Evolutionary conservation across 2,797 vertebrate genomes (phyloP).

Genomic region (Spatula clypeata): DNA sequence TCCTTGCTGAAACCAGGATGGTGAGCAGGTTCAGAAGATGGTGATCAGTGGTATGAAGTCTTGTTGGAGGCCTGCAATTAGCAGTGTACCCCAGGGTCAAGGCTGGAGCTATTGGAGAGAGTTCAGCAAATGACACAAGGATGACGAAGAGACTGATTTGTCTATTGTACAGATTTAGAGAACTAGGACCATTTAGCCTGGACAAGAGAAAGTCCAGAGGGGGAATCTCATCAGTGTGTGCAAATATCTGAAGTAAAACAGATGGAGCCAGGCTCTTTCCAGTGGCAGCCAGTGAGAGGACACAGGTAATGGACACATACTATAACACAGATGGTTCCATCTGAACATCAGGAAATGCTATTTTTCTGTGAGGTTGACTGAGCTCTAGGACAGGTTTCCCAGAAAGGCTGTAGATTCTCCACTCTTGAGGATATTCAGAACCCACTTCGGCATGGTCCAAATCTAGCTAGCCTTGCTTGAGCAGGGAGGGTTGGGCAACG

Average conservation of each 20-base stretch:
- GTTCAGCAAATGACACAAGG: not conserved
- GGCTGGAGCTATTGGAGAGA: not conserved
- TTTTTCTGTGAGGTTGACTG: not conserved
- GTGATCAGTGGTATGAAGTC: not conserved
- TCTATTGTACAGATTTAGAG: not conserved
- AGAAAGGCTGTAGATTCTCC: not conserved
- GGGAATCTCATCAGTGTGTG: not conserved
- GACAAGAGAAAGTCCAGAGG: not conserved
- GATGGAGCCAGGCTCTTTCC: not conserved
- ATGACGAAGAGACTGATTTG: not conserved
- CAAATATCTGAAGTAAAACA: not conserved
- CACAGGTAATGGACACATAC: not conserved
- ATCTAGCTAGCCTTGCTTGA: not conserved
- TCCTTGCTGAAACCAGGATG: too few relatives aligned
- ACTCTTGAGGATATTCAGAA: not conserved
- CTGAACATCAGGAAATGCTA: not conserved
- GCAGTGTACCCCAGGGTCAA: not conserved
- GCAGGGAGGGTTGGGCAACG: not conserved
- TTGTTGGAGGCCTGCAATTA: not conserved
- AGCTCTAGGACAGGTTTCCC: fast-evolving
- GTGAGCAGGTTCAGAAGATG: not conserved
- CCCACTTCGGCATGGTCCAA: not conserved
- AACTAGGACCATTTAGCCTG: not conserved
- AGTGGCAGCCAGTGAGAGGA: not conserved
- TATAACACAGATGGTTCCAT: not conserved